phyloP scores from a whole-genome alignment of 2,888 invertebrate species.

The Cryptus armator region DNA sequence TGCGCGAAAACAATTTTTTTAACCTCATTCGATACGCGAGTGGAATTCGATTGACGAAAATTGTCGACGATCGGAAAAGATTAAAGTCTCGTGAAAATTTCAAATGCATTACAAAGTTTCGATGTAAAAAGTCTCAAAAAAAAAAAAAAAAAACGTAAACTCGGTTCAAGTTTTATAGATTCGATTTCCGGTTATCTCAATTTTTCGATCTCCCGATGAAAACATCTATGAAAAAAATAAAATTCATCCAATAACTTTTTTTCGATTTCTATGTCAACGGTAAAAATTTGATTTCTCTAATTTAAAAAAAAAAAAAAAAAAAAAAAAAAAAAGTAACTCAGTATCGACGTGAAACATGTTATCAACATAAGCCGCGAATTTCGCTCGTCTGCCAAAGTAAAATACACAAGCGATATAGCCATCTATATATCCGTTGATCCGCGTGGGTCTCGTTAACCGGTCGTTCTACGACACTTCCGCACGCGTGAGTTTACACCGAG shows the following conservation, averaged over 20 bases:
- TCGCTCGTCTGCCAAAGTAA: slow-evolving; percentile 6
- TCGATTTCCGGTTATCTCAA: too few species aligned
- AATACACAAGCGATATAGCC: neutral
- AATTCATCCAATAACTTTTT: neutral
- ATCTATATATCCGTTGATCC: neutral
- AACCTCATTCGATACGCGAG: too few species aligned
- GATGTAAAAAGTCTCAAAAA: too few species aligned
- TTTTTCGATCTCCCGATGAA: neutral
- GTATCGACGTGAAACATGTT: neutral
- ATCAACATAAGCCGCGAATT: neutral
- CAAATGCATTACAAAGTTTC: too few species aligned
- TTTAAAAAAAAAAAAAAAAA: neutral
- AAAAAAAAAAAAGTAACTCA: neutral
- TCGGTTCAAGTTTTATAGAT: too few species aligned
- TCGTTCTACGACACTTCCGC: slow-evolving; percentile 26
- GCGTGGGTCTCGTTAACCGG: slow-evolving; percentile 23
- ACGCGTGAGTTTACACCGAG: slow-evolving; percentile 9
- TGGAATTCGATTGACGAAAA: too few species aligned
- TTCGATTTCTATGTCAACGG: neutral
- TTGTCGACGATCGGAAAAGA: too few species aligned
- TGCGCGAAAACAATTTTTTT: too few species aligned
- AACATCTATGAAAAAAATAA: neutral
- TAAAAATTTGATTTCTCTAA: neutral
- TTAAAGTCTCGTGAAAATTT: too few species aligned
- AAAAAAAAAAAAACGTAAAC: too few species aligned